phyloP scores from a whole-genome alignment of 35 echinoderm and acorn worm species.

The Patiria miniata region DNA sequence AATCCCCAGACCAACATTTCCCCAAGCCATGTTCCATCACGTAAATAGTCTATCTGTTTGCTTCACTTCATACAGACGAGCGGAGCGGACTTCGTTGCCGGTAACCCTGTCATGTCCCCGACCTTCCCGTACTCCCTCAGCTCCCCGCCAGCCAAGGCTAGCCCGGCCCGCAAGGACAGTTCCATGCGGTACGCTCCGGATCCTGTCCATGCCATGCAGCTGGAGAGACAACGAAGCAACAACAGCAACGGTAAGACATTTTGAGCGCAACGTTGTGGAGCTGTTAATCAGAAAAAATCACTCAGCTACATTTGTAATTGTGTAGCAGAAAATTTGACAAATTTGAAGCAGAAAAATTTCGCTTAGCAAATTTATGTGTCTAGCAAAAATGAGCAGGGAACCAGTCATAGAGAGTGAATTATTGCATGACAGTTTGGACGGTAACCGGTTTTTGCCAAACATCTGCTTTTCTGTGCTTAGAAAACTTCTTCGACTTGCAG shows the following conservation, averaged over 20 bases:
- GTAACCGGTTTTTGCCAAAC: too few relatives aligned
- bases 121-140: slow-evolving; percentile 17
- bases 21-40: background rate
- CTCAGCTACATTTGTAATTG: background rate
- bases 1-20: too few relatives aligned
- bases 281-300: background rate
- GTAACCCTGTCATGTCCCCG: slow-evolving; percentile 28
- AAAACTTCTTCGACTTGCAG: too few relatives aligned
- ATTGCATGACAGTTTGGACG: background rate
- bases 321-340: background rate
- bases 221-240: slow-evolving; percentile 71
- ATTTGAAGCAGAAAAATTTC: background rate
- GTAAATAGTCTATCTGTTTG: background rate
- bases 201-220: slow-evolving; percentile 50
- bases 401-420: background rate
- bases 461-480: too few relatives aligned
- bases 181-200: slow-evolving; percentile 74
- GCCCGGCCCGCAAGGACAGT: slow-evolving; percentile 68
- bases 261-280: background rate
- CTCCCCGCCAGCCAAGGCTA: background rate
- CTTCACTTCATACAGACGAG: slow-evolving; percentile 15
- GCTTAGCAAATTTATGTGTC: too few relatives aligned
- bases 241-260: slow-evolving; percentile 30
- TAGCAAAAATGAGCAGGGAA: too few relatives aligned
- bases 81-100: background rate